Evolutionary conservation across 2,797 vertebrate genomes (phyloP).

Genomic region (Poeciliopsis presidionis): DNA sequence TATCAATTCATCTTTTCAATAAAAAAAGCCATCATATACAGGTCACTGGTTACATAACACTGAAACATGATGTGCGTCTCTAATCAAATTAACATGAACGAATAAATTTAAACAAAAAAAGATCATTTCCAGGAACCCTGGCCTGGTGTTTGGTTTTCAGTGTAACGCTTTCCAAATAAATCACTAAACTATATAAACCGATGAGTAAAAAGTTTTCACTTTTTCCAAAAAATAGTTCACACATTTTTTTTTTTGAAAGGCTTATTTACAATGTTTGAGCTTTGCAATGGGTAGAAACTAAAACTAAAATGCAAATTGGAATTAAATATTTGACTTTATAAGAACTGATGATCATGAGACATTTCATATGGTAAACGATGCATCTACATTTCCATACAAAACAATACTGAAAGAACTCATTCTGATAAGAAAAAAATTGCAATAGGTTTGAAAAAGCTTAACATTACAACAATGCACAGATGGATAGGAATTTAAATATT

Average conservation of each 20-base stretch:
- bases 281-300: neutral
- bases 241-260: no score
- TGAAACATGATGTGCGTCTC: neutral
- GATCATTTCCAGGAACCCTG: neutral
- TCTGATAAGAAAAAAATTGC: neutral
- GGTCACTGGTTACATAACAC: no score
- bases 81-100: neutral
- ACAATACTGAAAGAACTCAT: neutral
- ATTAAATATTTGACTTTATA: neutral
- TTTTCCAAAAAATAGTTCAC: no score
- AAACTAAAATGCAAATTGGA: neutral
- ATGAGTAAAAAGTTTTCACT: neutral
- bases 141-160: neutral
- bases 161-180: neutral
- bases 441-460: neutral
- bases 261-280: neutral
- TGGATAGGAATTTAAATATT: neutral
- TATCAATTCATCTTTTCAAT: neutral
- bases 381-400: neutral
- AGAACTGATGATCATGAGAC: neutral
- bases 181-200: neutral
- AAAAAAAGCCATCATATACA: no score
- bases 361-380: neutral
- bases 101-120: neutral
- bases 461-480: neutral